Conservation (phyloP, 2,888 invertebrate genomes). For the Machimus rusticus region DNA sequence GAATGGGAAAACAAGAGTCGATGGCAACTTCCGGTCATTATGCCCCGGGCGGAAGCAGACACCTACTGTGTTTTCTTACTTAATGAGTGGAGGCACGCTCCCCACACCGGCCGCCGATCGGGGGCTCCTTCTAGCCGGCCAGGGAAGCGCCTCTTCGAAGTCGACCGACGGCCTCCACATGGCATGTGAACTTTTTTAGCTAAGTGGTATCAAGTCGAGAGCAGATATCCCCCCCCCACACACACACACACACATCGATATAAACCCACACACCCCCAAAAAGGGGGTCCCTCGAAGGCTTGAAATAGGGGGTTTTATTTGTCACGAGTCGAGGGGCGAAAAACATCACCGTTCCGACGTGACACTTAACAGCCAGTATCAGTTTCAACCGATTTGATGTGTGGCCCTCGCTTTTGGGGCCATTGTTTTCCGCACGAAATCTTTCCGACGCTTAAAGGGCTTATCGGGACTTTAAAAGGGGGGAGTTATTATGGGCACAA, state of each 20-base stretch:
- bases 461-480: background rate
- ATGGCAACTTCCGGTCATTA: slow-evolving; percentile 58
- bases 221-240: background rate
- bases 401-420: background rate
- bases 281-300: background rate
- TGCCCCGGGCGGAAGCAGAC: slow-evolving; percentile 62
- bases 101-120: background rate
- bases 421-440: slow-evolving; percentile 26
- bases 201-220: slow-evolving; percentile 17
- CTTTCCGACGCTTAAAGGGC: background rate
- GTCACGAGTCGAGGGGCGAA: background rate
- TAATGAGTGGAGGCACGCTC: slow-evolving; percentile 39
- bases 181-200: slow-evolving; percentile 14
- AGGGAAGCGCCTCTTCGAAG: background rate
- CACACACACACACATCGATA: background rate
- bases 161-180: background rate
- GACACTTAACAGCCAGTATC: slow-evolving; percentile 28
- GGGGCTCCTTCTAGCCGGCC: background rate
- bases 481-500: background rate
- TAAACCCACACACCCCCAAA: background rate
- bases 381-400: slow-evolving; percentile 18
- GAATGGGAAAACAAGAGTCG: slow-evolving; percentile 28
- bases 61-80: slow-evolving; percentile 61
- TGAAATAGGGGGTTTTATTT: slow-evolving; percentile 18
- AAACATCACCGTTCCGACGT: slow-evolving; percentile 11